These are phyloP conservation scores for Portunus trituberculatus DNA, from an alignment of 1,140 invertebrate species.

Conservation along the genomic window DNA sequence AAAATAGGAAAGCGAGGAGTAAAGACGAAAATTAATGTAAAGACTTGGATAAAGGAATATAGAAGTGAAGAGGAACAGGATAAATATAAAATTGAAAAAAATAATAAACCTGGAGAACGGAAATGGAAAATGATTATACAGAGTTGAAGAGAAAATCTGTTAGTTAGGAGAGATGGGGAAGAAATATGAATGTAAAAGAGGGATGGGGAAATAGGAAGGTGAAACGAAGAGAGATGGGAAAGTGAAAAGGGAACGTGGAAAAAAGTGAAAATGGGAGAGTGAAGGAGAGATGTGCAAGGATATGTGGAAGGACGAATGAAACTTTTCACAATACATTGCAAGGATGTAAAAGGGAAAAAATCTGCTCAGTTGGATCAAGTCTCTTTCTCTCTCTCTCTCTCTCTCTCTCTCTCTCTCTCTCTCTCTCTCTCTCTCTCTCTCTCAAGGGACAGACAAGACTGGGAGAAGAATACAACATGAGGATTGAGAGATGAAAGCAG, in stretches of 20 bases:
- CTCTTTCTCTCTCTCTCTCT: constrained; percentile 3
- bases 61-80: no score
- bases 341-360: background rate
- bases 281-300: background rate
- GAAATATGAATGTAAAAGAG: no score
- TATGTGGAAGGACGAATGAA: background rate
- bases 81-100: no score
- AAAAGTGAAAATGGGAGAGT: background rate
- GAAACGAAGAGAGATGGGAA: background rate
- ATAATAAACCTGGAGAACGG: no score
- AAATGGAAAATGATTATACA: background rate
- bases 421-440: constrained; percentile 20
- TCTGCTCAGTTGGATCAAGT: background rate
- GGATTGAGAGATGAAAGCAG: background rate
- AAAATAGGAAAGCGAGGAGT: no score
- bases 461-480: background rate
- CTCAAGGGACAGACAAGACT: background rate
- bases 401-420: no score
- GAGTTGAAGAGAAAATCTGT: background rate
- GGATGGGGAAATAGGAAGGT: no score
- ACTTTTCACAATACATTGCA: background rate
- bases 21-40: no score
- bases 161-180: background rate
- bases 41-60: no score
- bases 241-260: background rate